A percentile compares a stretch with the other conserved stretches of the same genome.
These are phyloP conservation scores for Charina bottae DNA, from an alignment of 2,113 vertebrate species.

Conservation along the genomic window DNA sequence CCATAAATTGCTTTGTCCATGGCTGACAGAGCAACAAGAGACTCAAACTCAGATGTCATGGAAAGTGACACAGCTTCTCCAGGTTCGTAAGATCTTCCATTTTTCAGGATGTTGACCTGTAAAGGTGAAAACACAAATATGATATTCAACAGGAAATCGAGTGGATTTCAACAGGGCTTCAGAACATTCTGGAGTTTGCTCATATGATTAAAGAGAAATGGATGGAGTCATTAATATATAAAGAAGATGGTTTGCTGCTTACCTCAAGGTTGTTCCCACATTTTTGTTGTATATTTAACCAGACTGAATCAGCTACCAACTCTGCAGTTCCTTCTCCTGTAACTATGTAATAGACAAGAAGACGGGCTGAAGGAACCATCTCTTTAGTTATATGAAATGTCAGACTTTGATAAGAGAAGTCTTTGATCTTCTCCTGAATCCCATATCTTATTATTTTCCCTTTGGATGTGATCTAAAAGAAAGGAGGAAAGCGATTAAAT, in stretches of 20 bases:
- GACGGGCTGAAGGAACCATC: slow-evolving; percentile 90
- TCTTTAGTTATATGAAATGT: slow-evolving; percentile 78
- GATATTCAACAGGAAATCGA: not conserved
- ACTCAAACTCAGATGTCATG: slow-evolving; percentile 69
- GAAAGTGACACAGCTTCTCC: slow-evolving; percentile 71
- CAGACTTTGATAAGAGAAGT: slow-evolving; percentile 72
- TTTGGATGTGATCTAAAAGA: slow-evolving; percentile 80
- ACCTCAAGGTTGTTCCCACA: slow-evolving; percentile 86
- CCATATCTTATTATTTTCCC: slow-evolving; percentile 81
- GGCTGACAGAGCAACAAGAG: slow-evolving; percentile 84
- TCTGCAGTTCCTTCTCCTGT: slow-evolving; percentile 81
- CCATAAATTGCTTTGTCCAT: slow-evolving; percentile 82
- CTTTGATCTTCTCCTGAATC: slow-evolving; percentile 60
- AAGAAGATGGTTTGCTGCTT: slow-evolving; percentile 33
- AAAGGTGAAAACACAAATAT: slow-evolving; percentile 38
- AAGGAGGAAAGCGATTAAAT: not conserved
- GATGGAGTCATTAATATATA: rapidly evolving
- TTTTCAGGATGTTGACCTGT: slow-evolving; percentile 76
- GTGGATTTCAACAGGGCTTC: not conserved
- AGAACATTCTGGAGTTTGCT: not conserved
- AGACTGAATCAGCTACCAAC: slow-evolving; percentile 89
- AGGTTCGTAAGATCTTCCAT: slow-evolving; percentile 66
- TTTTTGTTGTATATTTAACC: slow-evolving; percentile 84
- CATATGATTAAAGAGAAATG: not conserved
- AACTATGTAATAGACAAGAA: slow-evolving; percentile 90